Evolutionary conservation across 2,888 invertebrate species (phyloP).

Genomic region (Prosapia bicincta): DNA sequence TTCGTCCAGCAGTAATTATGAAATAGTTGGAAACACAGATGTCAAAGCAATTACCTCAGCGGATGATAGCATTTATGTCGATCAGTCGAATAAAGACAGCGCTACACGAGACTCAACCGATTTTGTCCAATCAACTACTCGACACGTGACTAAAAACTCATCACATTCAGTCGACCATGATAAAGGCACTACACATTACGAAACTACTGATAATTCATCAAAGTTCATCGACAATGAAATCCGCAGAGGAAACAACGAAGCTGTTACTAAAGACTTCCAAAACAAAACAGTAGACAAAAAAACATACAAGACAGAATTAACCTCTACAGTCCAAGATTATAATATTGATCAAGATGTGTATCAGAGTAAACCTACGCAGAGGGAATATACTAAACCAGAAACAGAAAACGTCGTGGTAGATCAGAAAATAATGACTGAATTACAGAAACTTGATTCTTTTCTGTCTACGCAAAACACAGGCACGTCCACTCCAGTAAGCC

Average conservation of each 20-base stretch:
- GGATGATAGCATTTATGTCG: not conserved
- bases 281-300: constrained; percentile 9
- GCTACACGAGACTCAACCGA: not conserved
- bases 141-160: not conserved
- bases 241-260: not conserved
- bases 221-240: not conserved
- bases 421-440: constrained; percentile 63
- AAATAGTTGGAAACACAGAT: constrained; percentile 7
- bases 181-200: not conserved
- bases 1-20: constrained; percentile 25
- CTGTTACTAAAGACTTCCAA: not conserved
- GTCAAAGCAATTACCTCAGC: constrained; percentile 30
- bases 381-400: not conserved
- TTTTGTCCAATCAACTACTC: not conserved
- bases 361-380: not conserved
- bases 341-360: not conserved
- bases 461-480: constrained; percentile 52
- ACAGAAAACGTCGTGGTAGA: constrained; percentile 35
- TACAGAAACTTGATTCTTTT: constrained; percentile 53
- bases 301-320: constrained; percentile 11
- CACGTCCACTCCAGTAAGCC: constrained; percentile 43
- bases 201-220: not conserved
- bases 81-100: not conserved
- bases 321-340: constrained; percentile 14
- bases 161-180: not conserved